Conservation (phyloP, 2,797 vertebrate genomes). For the Nannoperca australis region DNA sequence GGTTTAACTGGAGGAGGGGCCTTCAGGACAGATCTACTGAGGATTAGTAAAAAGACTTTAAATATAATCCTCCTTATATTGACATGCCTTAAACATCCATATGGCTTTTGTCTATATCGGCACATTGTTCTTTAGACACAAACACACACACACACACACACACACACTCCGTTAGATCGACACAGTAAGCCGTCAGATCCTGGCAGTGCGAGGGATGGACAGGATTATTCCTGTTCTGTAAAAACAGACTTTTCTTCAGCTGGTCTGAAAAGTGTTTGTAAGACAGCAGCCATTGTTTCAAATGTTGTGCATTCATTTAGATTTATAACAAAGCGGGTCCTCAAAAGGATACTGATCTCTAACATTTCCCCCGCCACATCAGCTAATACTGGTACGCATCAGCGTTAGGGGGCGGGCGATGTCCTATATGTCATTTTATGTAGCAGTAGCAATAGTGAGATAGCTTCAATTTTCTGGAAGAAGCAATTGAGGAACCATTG, state of each 20-base stretch:
- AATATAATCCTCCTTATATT: conserved; percentile 67
- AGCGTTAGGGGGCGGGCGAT: conserved; percentile 15
- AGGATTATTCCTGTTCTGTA: conserved; percentile 22
- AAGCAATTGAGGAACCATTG: neutral
- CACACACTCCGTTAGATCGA: conserved; percentile 66
- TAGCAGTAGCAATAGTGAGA: neutral
- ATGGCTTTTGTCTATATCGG: conserved; percentile 57
- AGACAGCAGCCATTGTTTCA: conserved; percentile 24
- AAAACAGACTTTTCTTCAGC: conserved; percentile 73
- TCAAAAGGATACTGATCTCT: conserved; percentile 9
- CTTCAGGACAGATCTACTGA: conserved; percentile 49
- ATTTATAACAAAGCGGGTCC: conserved; percentile 19
- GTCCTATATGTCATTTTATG: neutral
- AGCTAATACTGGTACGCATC: conserved; percentile 6
- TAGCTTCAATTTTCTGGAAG: neutral
- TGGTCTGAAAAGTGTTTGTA: conserved; percentile 75
- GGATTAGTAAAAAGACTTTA: conserved; percentile 55
- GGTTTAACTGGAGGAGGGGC: conserved; percentile 49
- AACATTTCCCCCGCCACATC: conserved; percentile 13
- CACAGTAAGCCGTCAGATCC: conserved; percentile 49
- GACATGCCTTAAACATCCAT: conserved; percentile 68
- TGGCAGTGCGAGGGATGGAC: conserved; percentile 29
- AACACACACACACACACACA: conserved; percentile 62
- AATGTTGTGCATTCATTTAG: conserved; percentile 16
- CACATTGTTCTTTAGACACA: conserved; percentile 42